Evolutionary conservation across 30 jellyfish, hydroid and myxozoan genomes (phyloP).

Genomic region (Nemopilema nomurai): DNA sequence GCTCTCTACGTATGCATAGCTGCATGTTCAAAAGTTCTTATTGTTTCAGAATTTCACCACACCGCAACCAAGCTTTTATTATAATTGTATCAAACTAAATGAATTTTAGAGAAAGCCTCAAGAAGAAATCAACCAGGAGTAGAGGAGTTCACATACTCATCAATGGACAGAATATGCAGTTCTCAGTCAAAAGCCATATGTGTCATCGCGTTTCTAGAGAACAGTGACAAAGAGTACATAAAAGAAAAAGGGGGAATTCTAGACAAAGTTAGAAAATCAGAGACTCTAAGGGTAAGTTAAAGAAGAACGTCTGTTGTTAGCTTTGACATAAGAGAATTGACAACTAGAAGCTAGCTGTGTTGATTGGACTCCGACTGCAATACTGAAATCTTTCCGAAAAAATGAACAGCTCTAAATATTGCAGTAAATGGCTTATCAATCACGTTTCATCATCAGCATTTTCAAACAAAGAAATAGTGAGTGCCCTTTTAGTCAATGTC

Average conservation of each 20-base stretch:
- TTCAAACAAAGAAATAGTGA: too few species aligned
- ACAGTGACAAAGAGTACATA: constrained; percentile 30
- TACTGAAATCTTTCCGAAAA: too few species aligned
- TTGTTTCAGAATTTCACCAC: neutral
- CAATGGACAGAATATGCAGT: constrained; percentile 29
- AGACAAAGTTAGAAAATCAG: constrained; percentile 64
- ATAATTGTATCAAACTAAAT: too few species aligned
- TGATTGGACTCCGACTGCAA: too few species aligned
- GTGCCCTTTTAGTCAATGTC: too few species aligned
- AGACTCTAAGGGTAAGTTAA: constrained; percentile 45
- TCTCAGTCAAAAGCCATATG: constrained; percentile 44
- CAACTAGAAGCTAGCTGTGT: neutral
- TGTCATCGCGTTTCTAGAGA: constrained; percentile 63
- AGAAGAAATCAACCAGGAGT: constrained; percentile 39
- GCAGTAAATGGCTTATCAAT: too few species aligned
- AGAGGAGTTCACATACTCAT: constrained; percentile 38
- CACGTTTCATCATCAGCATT: too few species aligned
- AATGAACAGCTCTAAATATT: too few species aligned
- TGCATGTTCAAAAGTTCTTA: too few species aligned
- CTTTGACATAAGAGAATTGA: neutral
- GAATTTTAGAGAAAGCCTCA: constrained; percentile 11
- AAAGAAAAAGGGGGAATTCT: constrained; percentile 37
- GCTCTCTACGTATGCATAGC: too few species aligned
- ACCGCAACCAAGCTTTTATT: too few species aligned
- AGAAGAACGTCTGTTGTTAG: neutral